Percentiles rank a stretch among this genome's conserved stretches.
Evolutionary conservation across 2,113 vertebrate species (phyloP).

Genomic region (Tilapia sparmanii): DNA sequence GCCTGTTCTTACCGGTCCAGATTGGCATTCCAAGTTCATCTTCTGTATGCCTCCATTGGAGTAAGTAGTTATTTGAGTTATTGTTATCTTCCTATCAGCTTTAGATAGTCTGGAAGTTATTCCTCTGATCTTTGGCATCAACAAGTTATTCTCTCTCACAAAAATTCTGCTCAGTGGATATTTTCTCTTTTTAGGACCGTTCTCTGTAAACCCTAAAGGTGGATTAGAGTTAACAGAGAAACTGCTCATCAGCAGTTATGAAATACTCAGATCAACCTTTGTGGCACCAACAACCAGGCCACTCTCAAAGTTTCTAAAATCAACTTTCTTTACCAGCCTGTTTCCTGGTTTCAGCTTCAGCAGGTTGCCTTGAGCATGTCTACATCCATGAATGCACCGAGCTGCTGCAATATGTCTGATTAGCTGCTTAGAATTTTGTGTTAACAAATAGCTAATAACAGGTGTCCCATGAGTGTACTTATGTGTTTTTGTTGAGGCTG

Average conservation of each 20-base stretch:
- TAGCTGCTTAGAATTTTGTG: background rate
- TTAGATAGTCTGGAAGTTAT: background rate
- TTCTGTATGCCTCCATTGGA: background rate
- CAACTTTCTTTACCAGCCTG: background rate
- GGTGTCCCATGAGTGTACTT: background rate
- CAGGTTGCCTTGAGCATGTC: background rate
- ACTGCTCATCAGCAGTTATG: background rate
- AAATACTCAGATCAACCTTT: background rate
- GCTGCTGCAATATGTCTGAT: background rate
- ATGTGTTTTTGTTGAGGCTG: background rate
- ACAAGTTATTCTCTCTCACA: fast-evolving
- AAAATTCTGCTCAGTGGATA: background rate
- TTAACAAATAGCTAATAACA: background rate
- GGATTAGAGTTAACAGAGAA: background rate
- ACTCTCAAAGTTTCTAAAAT: background rate
- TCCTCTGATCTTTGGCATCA: background rate
- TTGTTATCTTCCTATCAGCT: background rate
- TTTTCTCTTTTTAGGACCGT: fast-evolving
- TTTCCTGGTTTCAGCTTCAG: background rate
- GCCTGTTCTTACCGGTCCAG: background rate
- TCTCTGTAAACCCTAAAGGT: background rate
- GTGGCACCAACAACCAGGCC: background rate
- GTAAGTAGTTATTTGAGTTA: background rate
- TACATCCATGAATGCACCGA: background rate
- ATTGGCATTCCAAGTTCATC: background rate